phyloP scores from a whole-genome alignment of 2,888 invertebrate species.

The Trichogramma dendrolimi region DNA sequence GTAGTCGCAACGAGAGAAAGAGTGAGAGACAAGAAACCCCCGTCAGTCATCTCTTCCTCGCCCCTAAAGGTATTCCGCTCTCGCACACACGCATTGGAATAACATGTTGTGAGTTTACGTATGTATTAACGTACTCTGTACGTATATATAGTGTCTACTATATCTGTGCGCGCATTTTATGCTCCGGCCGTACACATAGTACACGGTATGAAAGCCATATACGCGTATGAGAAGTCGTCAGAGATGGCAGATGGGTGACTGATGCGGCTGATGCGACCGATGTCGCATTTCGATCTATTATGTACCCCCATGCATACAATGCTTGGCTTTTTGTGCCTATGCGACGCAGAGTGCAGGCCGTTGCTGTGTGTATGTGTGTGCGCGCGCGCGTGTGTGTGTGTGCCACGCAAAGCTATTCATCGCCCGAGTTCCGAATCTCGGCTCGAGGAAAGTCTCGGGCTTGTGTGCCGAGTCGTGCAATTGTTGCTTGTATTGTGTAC shows the following conservation, averaged over 20 bases:
- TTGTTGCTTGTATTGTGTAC: too few relatives aligned
- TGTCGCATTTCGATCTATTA: not conserved
- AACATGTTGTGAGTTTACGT: too few relatives aligned
- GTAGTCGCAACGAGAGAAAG: too few relatives aligned
- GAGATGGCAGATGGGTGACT: conserved; percentile 52
- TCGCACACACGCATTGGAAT: not conserved
- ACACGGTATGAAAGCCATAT: not conserved
- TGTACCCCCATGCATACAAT: not conserved
- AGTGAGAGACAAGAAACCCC: conserved; percentile 14
- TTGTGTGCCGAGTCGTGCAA: too few relatives aligned
- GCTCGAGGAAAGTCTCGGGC: too few relatives aligned
- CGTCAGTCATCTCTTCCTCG: conserved; percentile 38
- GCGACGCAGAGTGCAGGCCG: not conserved
- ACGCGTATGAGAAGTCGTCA: conserved; percentile 32
- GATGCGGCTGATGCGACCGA: conserved; percentile 43
- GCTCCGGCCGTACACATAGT: too few relatives aligned
- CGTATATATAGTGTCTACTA: too few relatives aligned
- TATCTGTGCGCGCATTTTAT: too few relatives aligned
- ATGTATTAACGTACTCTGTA: too few relatives aligned
- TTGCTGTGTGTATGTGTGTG: not conserved
- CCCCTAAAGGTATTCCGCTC: conserved; percentile 15
- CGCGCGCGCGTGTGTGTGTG: not conserved
- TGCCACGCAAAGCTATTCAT: not conserved
- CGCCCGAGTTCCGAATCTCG: too few relatives aligned
- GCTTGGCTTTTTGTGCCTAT: too few relatives aligned